Evolutionary conservation across 2,113 vertebrate genomes (phyloP).

Genomic region (Probosciger aterrimus): DNA sequence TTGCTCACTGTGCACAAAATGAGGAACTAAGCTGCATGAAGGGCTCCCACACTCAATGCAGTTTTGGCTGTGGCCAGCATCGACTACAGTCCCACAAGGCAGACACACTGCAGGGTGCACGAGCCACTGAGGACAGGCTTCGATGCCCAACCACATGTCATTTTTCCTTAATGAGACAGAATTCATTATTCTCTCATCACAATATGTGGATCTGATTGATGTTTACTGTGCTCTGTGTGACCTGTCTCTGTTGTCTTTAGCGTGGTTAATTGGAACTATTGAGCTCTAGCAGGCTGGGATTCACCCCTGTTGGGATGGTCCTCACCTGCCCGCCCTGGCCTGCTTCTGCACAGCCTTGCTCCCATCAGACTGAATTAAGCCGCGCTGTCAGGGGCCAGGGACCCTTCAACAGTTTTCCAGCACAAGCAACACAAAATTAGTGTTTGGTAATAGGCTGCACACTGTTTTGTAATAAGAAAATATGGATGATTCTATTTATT

Average conservation of each 20-base stretch:
- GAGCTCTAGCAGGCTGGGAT: background rate
- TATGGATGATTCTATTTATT: conserved; percentile 72
- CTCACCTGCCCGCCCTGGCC: background rate
- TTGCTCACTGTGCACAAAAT: fast-evolving
- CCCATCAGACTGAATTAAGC: background rate
- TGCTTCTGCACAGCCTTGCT: background rate
- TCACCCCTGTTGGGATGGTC: conserved; percentile 7
- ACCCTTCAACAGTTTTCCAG: conserved; percentile 13
- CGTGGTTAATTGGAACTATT: conserved; percentile 41
- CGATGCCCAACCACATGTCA: background rate
- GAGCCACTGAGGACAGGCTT: background rate
- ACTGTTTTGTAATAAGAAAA: conserved; percentile 71
- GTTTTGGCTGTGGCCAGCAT: background rate
- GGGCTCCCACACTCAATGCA: background rate
- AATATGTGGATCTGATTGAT: background rate
- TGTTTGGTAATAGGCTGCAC: conserved; percentile 57
- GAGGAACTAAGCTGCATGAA: fast-evolving
- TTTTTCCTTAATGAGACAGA: background rate
- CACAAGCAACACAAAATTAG: conserved; percentile 29
- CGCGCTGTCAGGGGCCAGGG: background rate
- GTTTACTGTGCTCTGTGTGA: background rate
- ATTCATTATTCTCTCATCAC: background rate
- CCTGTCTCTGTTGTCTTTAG: background rate
- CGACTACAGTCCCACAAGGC: background rate
- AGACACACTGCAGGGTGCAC: background rate